These are phyloP conservation scores for Andrena hattorfiana DNA, from an alignment of 2,888 invertebrate species.

Conservation along the genomic window DNA sequence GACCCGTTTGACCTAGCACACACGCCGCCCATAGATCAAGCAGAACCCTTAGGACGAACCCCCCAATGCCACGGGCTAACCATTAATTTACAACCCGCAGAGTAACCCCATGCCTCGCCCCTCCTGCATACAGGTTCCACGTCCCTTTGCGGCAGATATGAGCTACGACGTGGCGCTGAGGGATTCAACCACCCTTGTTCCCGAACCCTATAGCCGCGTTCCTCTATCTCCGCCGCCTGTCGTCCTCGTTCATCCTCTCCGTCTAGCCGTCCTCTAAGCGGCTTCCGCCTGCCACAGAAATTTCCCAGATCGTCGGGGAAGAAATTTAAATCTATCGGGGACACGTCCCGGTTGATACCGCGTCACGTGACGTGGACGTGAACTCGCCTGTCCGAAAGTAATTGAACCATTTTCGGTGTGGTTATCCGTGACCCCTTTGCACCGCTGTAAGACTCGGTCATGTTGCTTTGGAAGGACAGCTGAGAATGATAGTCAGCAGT, in stretches of 20 bases:
- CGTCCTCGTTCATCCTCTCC: conserved; percentile 42
- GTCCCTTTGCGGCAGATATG: conserved; percentile 82
- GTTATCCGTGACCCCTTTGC: no score
- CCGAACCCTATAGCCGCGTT: conserved; percentile 56
- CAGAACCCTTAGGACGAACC: conserved; percentile 80
- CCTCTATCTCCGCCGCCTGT: conserved; percentile 59
- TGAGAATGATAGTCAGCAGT: no score
- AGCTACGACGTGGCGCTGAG: conserved; percentile 80
- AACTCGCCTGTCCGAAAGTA: conserved; percentile 38
- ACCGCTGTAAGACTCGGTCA: no score
- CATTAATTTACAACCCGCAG: conserved; percentile 84
- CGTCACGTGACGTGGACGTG: conserved; percentile 42
- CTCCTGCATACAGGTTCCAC: conserved; percentile 74
- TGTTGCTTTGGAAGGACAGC: no score
- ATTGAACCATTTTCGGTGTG: conserved; percentile 36
- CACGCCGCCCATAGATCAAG: conserved; percentile 82
- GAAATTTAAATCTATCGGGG: conserved; percentile 70
- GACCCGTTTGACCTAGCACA: conserved; percentile 80
- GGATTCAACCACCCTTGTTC: conserved; percentile 75
- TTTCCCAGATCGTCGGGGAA: conserved; percentile 48
- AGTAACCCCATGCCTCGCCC: conserved; percentile 79
- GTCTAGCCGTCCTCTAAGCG: conserved; percentile 58
- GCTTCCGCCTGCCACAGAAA: conserved; percentile 66
- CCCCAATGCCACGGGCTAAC: conserved; percentile 79
- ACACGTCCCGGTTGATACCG: conserved; percentile 58